Evolutionary conservation across 64 coral and sea anemone species (phyloP), one percentile per base, ranked within the genome.

Genomic region (Platygyra sinensis): DNA sequence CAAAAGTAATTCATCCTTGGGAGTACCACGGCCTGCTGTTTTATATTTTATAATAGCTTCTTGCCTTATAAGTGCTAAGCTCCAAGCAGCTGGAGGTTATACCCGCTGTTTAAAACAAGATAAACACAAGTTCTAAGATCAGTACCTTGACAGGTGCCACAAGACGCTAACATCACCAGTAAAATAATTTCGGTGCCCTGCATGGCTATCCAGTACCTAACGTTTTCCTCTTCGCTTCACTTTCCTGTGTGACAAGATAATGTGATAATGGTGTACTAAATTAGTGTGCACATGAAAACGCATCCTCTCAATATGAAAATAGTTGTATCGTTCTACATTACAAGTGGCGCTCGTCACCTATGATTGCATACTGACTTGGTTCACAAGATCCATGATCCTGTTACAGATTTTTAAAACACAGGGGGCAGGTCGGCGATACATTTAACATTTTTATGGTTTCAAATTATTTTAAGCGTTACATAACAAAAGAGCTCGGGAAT

Each of bases 131-230:
- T 24, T 69, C 10, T 22, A 69, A 24, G 9, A 57, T 12, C 19
- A 27, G 49, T 85, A 85, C 81, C 81, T 71, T 71, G 36, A 67
- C 81, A 67, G 81, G 64, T 85, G 62, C 24, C 81, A 85, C 24
- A 85, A 46, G 81, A 71, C 33, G 63, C 36, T 24, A 71, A 49
- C 1, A 85, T 67, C 62, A 85, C 81, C 81, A 85, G 33, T 65
- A 28, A 85, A 72, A 52, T 11, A 71, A 85, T 71, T 24, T 20
- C 36, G 46, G 63, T 17, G 38, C 32, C 24, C 72, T 5, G 39
- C 81, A 85, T 85, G n/a, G 22, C 81, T 85, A 4, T 67, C 63
- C 31, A 22, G 24, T 13, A 8, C 65, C 11, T 27, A 10, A 69
- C 11, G 7, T 69, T 69, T 69, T 27, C 22, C 9, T n/a, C 65